Evolutionary conservation across 2,888 invertebrate species (phyloP).

Genomic region (Penaeus monodon): DNA sequence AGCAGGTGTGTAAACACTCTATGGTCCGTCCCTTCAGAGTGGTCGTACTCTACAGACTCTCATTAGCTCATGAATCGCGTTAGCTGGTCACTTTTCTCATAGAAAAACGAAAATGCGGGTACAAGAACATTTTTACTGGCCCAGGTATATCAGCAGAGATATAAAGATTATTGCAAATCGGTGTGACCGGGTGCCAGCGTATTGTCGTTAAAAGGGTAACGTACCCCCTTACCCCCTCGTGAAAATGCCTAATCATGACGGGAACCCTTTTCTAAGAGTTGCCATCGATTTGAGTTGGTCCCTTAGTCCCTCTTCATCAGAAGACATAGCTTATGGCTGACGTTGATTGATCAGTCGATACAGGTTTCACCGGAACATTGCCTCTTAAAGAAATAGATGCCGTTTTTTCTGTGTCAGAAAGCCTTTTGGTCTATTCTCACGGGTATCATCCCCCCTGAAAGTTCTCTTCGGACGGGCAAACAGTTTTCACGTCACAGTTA

Average conservation of each 20-base stretch:
- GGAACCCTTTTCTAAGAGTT: slow-evolving; percentile 24
- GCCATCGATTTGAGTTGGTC: slow-evolving; percentile 33
- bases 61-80: background rate
- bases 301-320: slow-evolving; percentile 13
- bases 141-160: slow-evolving; percentile 29
- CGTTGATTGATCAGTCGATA: slow-evolving; percentile 34
- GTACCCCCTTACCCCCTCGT: background rate
- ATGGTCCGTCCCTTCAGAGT: slow-evolving; percentile 25
- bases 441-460: slow-evolving; percentile 26
- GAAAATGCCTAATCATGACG: slow-evolving; percentile 20
- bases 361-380: slow-evolving; percentile 39
- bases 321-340: slow-evolving; percentile 30
- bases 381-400: slow-evolving; percentile 9
- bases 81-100: slow-evolving; percentile 18
- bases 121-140: slow-evolving; percentile 33
- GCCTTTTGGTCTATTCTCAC: slow-evolving; percentile 20
- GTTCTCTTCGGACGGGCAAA: slow-evolving; percentile 12
- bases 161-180: slow-evolving; percentile 5
- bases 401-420: slow-evolving; percentile 23
- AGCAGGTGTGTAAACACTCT: background rate
- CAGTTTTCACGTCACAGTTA: slow-evolving; percentile 21
- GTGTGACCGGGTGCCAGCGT: slow-evolving; percentile 19
- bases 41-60: background rate
- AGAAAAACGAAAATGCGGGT: slow-evolving; percentile 24
- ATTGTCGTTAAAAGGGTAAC: background rate